A percentile compares a stretch with the other conserved stretches of the same genome.
Evolutionary conservation across 2,113 vertebrate species (phyloP).

Genomic region (Scytalopus superciliaris): DNA sequence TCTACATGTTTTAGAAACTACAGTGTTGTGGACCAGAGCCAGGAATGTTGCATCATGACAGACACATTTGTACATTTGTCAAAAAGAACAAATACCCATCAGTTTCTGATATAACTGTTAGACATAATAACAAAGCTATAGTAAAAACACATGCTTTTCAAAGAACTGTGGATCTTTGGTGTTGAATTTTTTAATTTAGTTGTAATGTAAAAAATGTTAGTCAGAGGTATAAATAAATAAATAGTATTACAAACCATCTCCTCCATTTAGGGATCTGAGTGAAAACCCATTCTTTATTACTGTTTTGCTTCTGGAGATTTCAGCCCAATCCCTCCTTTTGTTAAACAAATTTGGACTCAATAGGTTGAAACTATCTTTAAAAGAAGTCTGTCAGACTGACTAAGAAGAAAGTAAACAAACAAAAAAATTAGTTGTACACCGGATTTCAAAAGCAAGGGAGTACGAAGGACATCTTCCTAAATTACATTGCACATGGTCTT

Average conservation of each 20-base stretch:
- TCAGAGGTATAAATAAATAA: neutral
- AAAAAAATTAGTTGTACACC: neutral
- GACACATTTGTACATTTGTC: neutral
- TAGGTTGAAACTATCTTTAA: neutral
- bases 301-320: neutral
- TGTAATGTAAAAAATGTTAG: neutral
- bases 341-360: neutral
- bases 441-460: neutral
- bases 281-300: neutral
- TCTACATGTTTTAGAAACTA: neutral
- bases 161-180: neutral
- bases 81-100: neutral
- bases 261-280: neutral
- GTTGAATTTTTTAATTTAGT: neutral
- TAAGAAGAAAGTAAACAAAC: neutral
- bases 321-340: neutral
- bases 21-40: neutral
- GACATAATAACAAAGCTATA: neutral
- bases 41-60: neutral
- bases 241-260: neutral
- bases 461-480: neutral
- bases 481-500: neutral
- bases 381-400: neutral
- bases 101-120: neutral
- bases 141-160: neutral